A percentile compares a stretch with the other conserved stretches of the same genome.
Conservation (phyloP, 2,888 invertebrate species). For the Melolontha melolontha region DNA sequence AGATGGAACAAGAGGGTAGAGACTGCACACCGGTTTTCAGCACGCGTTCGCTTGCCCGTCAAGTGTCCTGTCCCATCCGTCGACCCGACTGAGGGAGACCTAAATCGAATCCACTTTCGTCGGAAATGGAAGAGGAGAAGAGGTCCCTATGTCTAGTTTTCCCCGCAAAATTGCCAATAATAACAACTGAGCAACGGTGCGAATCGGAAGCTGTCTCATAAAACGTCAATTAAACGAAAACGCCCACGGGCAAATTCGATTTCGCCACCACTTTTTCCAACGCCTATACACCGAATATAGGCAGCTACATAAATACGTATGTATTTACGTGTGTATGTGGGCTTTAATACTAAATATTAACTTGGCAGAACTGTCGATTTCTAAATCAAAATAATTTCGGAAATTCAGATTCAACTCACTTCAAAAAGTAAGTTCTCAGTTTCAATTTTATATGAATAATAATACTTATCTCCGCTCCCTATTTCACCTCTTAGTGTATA, state of each 20-base stretch:
- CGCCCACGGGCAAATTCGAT: conserved; percentile 45
- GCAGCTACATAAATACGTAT: too few species aligned
- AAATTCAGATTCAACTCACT: too few species aligned
- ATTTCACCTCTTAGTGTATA: too few species aligned
- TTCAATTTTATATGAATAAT: too few species aligned
- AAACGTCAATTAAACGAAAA: conserved; percentile 48
- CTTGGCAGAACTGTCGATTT: too few species aligned
- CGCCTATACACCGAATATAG: conserved; percentile 2
- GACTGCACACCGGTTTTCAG: background rate
- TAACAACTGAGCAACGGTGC: conserved; percentile 29
- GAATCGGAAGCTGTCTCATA: conserved; percentile 40
- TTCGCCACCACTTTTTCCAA: conserved; percentile 1
- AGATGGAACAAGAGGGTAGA: too few species aligned
- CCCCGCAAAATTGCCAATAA: conserved; percentile 40
- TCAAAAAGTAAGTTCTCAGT: too few species aligned
- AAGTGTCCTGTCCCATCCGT: background rate
- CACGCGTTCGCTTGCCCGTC: background rate
- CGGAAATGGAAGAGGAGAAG: conserved; percentile 30
- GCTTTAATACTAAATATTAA: too few species aligned
- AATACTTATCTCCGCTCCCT: too few species aligned
- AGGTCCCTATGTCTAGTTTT: conserved; percentile 17
- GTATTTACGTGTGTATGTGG: too few species aligned
- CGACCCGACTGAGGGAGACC: background rate
- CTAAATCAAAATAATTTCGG: too few species aligned
- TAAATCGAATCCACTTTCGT: conserved; percentile 28